A percentile compares a stretch with the other conserved stretches of the same genome.
Evolutionary conservation across 2,113 vertebrate genomes (phyloP).

Genomic region (Rhea pennata): DNA sequence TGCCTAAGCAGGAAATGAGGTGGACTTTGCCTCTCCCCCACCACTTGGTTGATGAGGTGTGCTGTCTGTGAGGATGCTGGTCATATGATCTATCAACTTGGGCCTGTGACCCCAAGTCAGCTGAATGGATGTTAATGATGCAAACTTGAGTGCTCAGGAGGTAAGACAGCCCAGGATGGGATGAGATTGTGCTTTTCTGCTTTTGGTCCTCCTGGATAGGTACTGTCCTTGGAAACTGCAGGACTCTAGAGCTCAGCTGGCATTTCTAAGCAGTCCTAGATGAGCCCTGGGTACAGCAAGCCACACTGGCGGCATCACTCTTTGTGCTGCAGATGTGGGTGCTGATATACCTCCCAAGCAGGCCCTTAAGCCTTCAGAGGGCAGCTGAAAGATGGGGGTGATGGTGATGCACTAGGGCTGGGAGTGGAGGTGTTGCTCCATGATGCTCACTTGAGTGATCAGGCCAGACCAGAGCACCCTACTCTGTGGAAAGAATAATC

Average conservation of each 20-base stretch:
- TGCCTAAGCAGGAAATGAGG: background rate
- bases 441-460: accelerated
- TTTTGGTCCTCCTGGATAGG: background rate
- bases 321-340: accelerated
- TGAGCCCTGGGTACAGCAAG: background rate
- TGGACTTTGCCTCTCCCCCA: background rate
- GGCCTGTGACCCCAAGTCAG: background rate
- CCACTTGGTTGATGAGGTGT: accelerated
- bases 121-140: accelerated
- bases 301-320: accelerated
- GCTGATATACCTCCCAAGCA: accelerated
- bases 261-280: background rate
- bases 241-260: background rate
- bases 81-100: background rate
- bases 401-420: background rate
- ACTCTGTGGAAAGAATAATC: background rate
- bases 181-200: background rate
- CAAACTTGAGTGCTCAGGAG: background rate
- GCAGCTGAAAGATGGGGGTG: background rate
- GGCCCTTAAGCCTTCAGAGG: accelerated
- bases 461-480: background rate
- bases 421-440: background rate
- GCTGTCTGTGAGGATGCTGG: background rate
- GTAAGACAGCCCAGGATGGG: background rate
- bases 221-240: background rate